A percentile compares a stretch with the other conserved stretches of the same genome.
These are phyloP conservation scores for Seladonia tumulorum DNA, from an alignment of 2,888 invertebrate species.

Conservation along the genomic window DNA sequence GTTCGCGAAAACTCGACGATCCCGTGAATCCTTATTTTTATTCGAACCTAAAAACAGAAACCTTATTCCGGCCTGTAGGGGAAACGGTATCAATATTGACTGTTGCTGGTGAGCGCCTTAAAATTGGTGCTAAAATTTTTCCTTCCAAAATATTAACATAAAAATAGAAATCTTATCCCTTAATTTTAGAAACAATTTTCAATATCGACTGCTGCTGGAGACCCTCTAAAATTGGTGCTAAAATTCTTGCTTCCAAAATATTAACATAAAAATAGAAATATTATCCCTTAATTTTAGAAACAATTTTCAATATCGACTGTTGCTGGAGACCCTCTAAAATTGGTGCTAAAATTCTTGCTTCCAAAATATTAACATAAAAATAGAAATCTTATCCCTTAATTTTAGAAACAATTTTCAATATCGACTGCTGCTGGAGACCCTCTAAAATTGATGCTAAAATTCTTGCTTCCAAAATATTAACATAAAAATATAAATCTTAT, in stretches of 20 bases:
- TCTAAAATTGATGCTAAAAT: background rate
- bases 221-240: background rate
- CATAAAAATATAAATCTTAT: background rate
- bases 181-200: background rate
- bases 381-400: background rate
- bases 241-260: background rate
- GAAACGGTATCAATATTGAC: background rate
- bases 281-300: too few species aligned
- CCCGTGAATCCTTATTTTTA: constrained; percentile 9
- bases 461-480: background rate
- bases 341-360: background rate
- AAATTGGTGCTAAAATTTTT: background rate
- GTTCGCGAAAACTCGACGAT: constrained; percentile 19
- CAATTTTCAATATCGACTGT: background rate
- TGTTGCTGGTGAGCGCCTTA: background rate
- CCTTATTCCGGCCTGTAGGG: background rate
- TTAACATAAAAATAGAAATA: background rate
- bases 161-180: background rate
- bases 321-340: background rate
- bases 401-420: background rate
- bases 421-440: background rate
- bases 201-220: background rate
- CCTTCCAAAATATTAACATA: background rate
- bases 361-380: background rate
- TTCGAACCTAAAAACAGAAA: background rate